These are phyloP conservation scores for Forficula auricularia DNA, from an alignment of 1,140 invertebrate species.

Conservation along the genomic window DNA sequence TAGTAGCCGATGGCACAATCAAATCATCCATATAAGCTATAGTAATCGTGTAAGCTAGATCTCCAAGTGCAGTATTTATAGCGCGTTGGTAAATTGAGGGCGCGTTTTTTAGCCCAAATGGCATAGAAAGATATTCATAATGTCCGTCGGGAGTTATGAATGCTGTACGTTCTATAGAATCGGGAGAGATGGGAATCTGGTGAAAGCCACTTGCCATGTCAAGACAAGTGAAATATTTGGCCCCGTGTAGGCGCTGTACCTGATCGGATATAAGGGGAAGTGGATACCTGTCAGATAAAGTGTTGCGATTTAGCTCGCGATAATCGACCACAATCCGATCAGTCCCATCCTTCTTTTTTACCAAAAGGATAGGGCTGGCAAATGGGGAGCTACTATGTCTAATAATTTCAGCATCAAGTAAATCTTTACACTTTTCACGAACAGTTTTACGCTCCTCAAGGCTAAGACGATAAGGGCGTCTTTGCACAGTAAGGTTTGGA, in stretches of 20 bases:
- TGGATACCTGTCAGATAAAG: no score
- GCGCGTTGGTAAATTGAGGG: conserved; percentile 3
- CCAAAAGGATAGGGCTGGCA: conserved; percentile 15
- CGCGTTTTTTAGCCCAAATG: not conserved
- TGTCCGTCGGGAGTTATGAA: conserved; percentile 6
- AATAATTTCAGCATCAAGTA: conserved; percentile 13
- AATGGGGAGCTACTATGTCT: conserved; percentile 14
- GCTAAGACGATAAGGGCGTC: no score
- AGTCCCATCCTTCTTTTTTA: conserved; percentile 17
- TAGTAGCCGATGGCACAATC: no score
- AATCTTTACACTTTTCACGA: conserved; percentile 10
- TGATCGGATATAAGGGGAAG: no score
- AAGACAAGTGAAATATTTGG: no score
- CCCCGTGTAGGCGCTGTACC: conserved; percentile 11
- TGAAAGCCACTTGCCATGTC: conserved; percentile 12
- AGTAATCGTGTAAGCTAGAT: no score
- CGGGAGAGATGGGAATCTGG: conserved; percentile 13
- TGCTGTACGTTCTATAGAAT: conserved; percentile 13
- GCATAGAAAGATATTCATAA: conserved; percentile 8
- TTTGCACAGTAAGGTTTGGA: no score
- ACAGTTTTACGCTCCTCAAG: no score
- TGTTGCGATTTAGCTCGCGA: conserved; percentile 10
- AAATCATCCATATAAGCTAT: no score
- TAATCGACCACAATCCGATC: conserved; percentile 21
- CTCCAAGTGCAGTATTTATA: no score